A percentile compares a stretch with the other conserved stretches of the same genome.
Evolutionary conservation across 1,140 invertebrate species (phyloP).

Genomic region (Trinorchestia longiramus): DNA sequence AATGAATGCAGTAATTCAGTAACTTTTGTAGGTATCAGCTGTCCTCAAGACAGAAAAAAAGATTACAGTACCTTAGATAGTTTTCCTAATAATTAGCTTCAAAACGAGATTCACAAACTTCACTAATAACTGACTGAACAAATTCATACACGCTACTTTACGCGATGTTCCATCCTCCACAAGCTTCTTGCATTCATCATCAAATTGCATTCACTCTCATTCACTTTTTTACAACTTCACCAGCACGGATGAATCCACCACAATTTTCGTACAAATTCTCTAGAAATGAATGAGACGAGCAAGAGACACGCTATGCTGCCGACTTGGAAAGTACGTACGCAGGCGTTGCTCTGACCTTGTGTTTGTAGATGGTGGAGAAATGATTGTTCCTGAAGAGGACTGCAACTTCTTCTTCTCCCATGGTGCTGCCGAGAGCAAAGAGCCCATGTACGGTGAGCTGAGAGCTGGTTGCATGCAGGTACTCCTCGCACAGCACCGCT

Average conservation of each 20-base stretch:
- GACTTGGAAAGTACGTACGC: background rate
- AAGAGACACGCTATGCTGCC: background rate
- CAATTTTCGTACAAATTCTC: background rate
- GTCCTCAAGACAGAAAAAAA: too few relatives aligned
- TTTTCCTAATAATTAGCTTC: background rate
- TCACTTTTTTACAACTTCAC: background rate
- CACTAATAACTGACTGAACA: background rate
- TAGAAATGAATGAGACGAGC: background rate
- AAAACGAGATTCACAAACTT: background rate
- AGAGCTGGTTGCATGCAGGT: conserved; percentile 74
- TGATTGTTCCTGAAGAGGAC: conserved; percentile 78
- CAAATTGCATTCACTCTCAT: background rate
- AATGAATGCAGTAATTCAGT: too few relatives aligned
- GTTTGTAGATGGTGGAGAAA: conserved; percentile 75
- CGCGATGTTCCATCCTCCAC: too few relatives aligned
- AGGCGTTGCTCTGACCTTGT: conserved; percentile 70
- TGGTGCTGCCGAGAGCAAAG: conserved; percentile 72
- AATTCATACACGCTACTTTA: background rate
- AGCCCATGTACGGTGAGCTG: conserved; percentile 77
- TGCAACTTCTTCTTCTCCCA: conserved; percentile 74
- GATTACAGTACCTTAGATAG: background rate
- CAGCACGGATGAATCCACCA: background rate
- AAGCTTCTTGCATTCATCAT: background rate
- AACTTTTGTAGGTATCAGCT: too few relatives aligned
- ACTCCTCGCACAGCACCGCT: conserved; percentile 74